Evolutionary conservation across 1,140 invertebrate species (phyloP), one percentile per base, ranked within the genome.

Genomic region (Brachionus plicatilis): DNA sequence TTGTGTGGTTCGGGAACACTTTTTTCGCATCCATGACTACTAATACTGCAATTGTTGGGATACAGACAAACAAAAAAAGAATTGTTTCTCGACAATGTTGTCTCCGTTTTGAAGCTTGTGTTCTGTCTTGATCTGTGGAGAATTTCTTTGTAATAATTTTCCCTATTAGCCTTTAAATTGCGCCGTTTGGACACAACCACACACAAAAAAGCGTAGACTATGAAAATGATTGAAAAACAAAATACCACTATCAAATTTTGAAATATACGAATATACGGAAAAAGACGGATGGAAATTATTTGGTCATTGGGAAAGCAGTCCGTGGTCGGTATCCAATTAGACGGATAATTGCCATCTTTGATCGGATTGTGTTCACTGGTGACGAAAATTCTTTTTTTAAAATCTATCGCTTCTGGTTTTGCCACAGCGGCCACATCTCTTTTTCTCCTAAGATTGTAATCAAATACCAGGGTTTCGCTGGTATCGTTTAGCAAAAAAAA

Each of bases 101-200:
- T 29, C 20, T 76, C 72, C 1, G n/a, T 47, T 29, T 76, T 76
- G 17, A 27, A 27, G 33, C 20, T 76, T 24, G 72, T 76, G 33
- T 76, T 76, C 14, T 76, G 72, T 41, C 33, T 60, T 12, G 79
- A 82, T 24, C 65, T 82, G n/a, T 65, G 2, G 3, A 82, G 12
- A 14, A 82, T 82, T 60, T 82, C 37, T 47, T 82, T 60, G 20
- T 82, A 82, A 47, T 82, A 82, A 14, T 65, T 82, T 41, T 82
- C 50, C 43, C 79, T 53, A 45, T 65, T 82, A 12, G 33, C 53
- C 12, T 82, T 82, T 68, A 82, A n/a, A 65, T 47, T 43, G 11
- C 65, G 79, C 17, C 79, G 79, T 20, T 47, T 82, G 9, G 53
- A 45, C 7, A 82, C 79, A 20, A 65, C 33, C 14, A 43, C 24